Conservation (phyloP, 2,113 vertebrate species). For the Callorhinus ursinus region DNA sequence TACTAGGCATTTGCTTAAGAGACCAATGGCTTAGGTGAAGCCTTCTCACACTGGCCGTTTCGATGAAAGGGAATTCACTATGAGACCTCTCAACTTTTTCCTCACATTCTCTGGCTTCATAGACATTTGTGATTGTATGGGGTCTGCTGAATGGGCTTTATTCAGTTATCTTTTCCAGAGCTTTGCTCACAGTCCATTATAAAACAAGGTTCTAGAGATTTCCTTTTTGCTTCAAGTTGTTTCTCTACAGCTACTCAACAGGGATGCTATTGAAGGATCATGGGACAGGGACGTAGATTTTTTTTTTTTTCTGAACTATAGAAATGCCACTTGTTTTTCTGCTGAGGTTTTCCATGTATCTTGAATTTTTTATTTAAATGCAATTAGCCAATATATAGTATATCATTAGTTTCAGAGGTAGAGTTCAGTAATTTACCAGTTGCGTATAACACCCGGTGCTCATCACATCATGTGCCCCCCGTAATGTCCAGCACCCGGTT, state of each 20-base stretch:
- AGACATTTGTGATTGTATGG: not conserved
- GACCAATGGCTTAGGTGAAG: not conserved
- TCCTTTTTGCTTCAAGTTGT: not conserved
- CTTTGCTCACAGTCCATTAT: not conserved
- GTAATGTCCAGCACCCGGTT: not conserved
- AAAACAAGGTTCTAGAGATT: not conserved
- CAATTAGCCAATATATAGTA: not conserved
- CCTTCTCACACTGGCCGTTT: not conserved
- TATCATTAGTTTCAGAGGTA: not conserved
- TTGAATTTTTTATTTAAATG: not conserved
- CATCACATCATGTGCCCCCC: not conserved
- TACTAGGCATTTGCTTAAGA: slow-evolving; percentile 16
- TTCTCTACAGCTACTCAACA: not conserved
- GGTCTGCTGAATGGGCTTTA: not conserved
- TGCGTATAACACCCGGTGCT: not conserved
- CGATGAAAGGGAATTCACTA: not conserved
- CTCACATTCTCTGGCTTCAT: not conserved
- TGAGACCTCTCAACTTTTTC: not conserved
- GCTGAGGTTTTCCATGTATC: slow-evolving; percentile 18
- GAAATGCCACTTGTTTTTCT: slow-evolving; percentile 50
- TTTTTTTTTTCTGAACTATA: not conserved
- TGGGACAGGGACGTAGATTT: not conserved
- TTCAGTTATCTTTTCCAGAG: not conserved
- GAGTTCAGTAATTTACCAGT: not conserved
- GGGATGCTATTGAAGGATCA: not conserved